Percentiles rank a stretch among this genome's conserved stretches.
Evolutionary conservation across 2,113 vertebrate genomes (phyloP).

Genomic region (human (Homo sapiens)): GRCh38 chr12:46629501-46630000

Average conservation of each 20-base stretch:
- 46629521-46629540: background rate
- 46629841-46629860: background rate
- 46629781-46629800: background rate
- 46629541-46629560: background rate
- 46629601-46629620: background rate
- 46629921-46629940: background rate
- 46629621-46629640: background rate
- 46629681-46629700: rapidly evolving
- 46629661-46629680: background rate
- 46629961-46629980: background rate
- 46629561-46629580: background rate
- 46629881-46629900: background rate
- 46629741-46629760: background rate
- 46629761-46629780: background rate
- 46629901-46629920: background rate
- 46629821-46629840: background rate
- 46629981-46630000: background rate
- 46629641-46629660: background rate
- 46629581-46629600: background rate
- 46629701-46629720: background rate
- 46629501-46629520: background rate
- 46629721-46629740: background rate
- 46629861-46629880: background rate
- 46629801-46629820: background rate
- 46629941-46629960: background rate